phyloP scores from a whole-genome alignment of 2,113 vertebrate species.

The Progne subis region DNA sequence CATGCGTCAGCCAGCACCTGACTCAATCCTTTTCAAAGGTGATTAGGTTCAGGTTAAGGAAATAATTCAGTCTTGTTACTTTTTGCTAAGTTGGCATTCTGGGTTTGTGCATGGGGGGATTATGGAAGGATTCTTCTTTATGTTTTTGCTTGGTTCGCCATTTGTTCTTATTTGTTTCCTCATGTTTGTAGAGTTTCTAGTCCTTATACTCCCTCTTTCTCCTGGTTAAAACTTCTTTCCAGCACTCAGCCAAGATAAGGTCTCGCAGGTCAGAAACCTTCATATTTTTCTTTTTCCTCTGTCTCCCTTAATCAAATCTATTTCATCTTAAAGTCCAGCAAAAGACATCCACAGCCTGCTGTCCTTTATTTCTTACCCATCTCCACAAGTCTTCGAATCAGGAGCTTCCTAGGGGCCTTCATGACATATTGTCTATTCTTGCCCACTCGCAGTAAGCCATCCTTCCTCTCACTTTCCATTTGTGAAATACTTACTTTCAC shows the following conservation, averaged over 20 bases:
- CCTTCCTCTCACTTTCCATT: not conserved
- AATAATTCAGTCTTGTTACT: not conserved
- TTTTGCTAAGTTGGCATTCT: not conserved
- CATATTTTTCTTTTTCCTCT: not conserved
- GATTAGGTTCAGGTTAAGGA: not conserved
- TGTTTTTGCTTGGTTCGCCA: rapidly evolving
- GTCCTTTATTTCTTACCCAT: not conserved
- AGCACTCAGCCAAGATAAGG: not conserved
- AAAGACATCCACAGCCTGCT: not conserved
- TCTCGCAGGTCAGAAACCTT: not conserved
- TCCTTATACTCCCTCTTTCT: not conserved
- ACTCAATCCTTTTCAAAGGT: not conserved
- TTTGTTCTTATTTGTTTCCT: not conserved
- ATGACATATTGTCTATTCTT: not conserved
- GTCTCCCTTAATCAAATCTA: not conserved
- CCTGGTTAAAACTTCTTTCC: not conserved
- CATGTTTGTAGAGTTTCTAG: not conserved
- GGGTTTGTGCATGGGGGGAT: rapidly evolving
- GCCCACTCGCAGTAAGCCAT: not conserved
- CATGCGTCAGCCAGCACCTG: not conserved
- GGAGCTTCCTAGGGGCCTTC: not conserved
- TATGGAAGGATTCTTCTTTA: not conserved
- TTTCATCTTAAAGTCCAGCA: not conserved
- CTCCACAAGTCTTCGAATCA: not conserved
- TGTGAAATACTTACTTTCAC: not conserved